These are phyloP conservation scores for Sterna hirundo DNA, from an alignment of 2,113 vertebrate genomes.

Conservation along the genomic window DNA sequence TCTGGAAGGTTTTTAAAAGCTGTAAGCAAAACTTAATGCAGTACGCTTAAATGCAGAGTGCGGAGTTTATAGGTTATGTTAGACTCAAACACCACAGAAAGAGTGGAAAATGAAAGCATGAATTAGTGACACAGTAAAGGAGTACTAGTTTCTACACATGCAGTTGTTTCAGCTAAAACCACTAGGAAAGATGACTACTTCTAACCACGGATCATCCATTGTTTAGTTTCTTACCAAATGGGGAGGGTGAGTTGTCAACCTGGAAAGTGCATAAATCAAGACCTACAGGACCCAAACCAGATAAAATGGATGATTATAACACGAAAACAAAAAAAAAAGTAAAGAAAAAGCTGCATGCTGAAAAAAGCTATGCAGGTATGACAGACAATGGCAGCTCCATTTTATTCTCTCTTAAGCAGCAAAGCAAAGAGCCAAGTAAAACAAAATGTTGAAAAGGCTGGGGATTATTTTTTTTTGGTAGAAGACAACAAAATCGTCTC, in stretches of 20 bases:
- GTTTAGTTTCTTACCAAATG: slow-evolving; percentile 91
- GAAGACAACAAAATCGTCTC: background rate
- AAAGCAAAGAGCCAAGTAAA: slow-evolving; percentile 46
- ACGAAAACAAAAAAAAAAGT: slow-evolving; percentile 43
- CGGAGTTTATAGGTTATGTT: background rate
- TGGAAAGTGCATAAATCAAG: slow-evolving; percentile 99
- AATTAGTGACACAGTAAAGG: slow-evolving; percentile 68
- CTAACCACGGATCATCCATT: slow-evolving; percentile 81
- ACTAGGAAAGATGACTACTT: slow-evolving; percentile 74
- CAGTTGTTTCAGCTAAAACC: slow-evolving; percentile 61
- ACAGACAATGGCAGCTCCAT: slow-evolving; percentile 39
- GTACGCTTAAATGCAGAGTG: slow-evolving; percentile 1
- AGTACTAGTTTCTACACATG: slow-evolving; percentile 64
- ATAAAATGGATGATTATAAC: slow-evolving; percentile 90
- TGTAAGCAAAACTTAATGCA: slow-evolving; percentile 3
- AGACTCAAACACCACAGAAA: slow-evolving; percentile 28
- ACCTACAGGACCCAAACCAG: slow-evolving; percentile 97
- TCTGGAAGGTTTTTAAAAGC: slow-evolving; percentile 8
- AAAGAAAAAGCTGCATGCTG: slow-evolving; percentile 56
- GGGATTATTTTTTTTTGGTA: background rate
- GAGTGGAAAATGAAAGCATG: slow-evolving; percentile 23
- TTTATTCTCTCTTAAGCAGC: slow-evolving; percentile 36
- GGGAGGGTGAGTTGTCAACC: slow-evolving; percentile 89
- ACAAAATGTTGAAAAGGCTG: slow-evolving; percentile 6
- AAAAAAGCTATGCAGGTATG: slow-evolving; percentile 51